Evolutionary conservation across 2,113 vertebrate genomes (phyloP).

Genomic region (Sylvicapra grimmia): DNA sequence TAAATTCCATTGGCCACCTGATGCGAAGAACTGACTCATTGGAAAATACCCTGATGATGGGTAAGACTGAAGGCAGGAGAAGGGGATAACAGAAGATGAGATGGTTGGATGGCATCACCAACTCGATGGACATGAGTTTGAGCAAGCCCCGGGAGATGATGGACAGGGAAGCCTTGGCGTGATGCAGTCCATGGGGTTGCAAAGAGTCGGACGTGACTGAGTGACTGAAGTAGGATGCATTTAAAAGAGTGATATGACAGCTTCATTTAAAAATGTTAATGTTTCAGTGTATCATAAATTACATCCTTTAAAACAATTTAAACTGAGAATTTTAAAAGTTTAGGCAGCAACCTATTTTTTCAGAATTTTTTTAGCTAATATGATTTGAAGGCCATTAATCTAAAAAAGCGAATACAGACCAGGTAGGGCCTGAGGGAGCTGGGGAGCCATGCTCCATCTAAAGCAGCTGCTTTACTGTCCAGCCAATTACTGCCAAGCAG

Average conservation of each 20-base stretch:
- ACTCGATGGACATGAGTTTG: background rate
- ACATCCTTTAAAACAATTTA: background rate
- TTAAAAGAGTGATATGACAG: background rate
- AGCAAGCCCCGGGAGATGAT: background rate
- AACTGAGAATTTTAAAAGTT: background rate
- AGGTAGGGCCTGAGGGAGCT: too few relatives aligned
- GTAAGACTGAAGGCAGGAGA: background rate
- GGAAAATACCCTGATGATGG: background rate
- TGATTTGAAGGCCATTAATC: background rate
- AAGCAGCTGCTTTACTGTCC: background rate
- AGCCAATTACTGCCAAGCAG: background rate
- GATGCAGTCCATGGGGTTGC: background rate
- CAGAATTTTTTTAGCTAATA: background rate
- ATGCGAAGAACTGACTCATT: background rate
- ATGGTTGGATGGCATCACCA: background rate
- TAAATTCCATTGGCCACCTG: background rate
- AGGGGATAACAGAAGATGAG: background rate
- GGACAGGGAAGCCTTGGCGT: background rate
- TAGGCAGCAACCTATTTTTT: background rate
- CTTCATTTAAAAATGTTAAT: background rate
- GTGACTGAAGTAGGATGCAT: background rate
- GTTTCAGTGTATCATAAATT: background rate
- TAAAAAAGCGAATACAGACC: background rate
- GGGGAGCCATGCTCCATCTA: background rate
- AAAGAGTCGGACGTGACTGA: background rate